phyloP scores from a whole-genome alignment of 2,888 invertebrate species.

The Hermodice carunculata region DNA sequence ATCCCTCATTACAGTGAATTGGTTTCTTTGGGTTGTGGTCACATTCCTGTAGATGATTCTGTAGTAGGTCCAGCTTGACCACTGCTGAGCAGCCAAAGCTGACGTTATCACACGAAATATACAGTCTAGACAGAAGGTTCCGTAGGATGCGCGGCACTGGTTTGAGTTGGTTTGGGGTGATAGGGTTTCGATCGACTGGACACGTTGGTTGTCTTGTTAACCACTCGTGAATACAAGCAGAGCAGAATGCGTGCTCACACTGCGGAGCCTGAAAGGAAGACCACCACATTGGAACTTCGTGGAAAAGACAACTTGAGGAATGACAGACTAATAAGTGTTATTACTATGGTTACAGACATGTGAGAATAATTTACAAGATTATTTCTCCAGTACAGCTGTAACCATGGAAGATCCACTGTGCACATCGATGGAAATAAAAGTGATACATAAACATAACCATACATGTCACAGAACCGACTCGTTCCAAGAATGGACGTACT shows the following conservation, averaged over 20 bases:
- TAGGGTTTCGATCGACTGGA: slow-evolving; percentile 91
- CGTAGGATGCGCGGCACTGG: slow-evolving; percentile 94
- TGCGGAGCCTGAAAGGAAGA: slow-evolving; percentile 84
- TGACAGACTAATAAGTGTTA: no score
- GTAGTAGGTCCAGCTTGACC: slow-evolving; percentile 86
- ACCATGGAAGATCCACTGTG: no score
- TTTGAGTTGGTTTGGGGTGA: slow-evolving; percentile 87
- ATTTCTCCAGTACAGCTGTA: no score
- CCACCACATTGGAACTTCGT: no score
- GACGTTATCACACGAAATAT: slow-evolving; percentile 92
- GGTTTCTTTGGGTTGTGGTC: slow-evolving; percentile 95
- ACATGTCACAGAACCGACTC: no score
- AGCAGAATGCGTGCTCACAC: slow-evolving; percentile 97
- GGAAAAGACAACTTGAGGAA: no score
- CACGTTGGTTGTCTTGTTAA: slow-evolving; percentile 93
- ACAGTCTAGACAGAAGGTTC: slow-evolving; percentile 87
- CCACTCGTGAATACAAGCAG: slow-evolving; percentile 94
- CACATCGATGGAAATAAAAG: no score
- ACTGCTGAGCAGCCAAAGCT: slow-evolving; percentile 87
- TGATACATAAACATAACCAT: no score
- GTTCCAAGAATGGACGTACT: no score
- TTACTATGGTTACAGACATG: no score
- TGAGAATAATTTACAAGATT: no score
- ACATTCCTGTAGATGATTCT: slow-evolving; percentile 86
- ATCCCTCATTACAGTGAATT: slow-evolving; percentile 92